Conservation (phyloP, 2,797 vertebrate genomes). For the Diceros bicornis region DNA sequence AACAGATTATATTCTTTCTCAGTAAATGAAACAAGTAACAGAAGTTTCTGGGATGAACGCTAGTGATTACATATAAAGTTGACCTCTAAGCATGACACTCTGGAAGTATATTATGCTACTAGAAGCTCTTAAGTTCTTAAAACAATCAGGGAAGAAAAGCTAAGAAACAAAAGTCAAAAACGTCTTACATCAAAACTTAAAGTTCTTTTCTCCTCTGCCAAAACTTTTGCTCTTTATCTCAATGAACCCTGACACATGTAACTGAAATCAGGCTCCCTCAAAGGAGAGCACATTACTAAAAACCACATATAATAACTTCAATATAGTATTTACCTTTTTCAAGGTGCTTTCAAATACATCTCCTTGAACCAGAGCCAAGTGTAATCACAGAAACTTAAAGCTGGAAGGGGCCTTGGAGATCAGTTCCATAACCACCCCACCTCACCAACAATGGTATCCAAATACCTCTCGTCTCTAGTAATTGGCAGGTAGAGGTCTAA, state of each 20-base stretch:
- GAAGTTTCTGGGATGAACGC: not conserved
- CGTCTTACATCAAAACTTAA: constrained; percentile 5
- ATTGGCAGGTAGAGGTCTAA: not conserved
- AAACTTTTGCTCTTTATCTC: constrained; percentile 51
- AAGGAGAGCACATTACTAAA: constrained; percentile 20
- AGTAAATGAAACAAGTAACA: constrained; percentile 47
- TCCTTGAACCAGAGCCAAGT: constrained; percentile 45
- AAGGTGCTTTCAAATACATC: constrained; percentile 48
- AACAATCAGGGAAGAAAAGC: constrained; percentile 29
- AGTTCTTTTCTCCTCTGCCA: constrained; percentile 35
- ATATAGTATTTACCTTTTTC: constrained; percentile 44
- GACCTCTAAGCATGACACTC: constrained; percentile 3
- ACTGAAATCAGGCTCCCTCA: constrained; percentile 47
- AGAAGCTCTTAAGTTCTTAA: constrained; percentile 30
- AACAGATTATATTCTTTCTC: constrained; percentile 63
- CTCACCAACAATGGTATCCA: not conserved
- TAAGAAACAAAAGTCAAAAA: constrained; percentile 61
- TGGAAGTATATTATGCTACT: not conserved
- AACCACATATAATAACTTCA: constrained; percentile 54
- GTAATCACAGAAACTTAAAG: constrained; percentile 57
- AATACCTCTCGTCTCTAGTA: constrained; percentile 1
- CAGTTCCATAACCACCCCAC: not conserved
- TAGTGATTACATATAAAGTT: constrained; percentile 20
- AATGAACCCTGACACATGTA: not conserved
- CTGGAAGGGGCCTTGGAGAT: constrained; percentile 12